Evolutionary conservation across 1,140 invertebrate species (phyloP).

Genomic region (Scaptomyza montana): DNA sequence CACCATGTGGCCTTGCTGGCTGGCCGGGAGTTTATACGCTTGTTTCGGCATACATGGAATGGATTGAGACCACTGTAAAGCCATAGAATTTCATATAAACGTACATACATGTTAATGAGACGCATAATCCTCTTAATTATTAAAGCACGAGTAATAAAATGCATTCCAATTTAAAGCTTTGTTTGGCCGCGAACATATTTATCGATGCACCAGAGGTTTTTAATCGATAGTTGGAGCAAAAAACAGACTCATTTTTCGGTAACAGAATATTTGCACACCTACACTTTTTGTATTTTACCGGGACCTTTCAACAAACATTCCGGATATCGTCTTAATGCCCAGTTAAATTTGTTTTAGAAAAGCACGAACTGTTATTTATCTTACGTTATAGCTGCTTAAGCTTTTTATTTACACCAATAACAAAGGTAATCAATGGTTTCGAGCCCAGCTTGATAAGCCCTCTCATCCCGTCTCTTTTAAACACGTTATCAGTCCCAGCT

Average conservation of each 20-base stretch:
- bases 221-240: neutral
- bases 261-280: neutral
- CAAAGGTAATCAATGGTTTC: no score
- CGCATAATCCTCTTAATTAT: slow-evolving; percentile 15
- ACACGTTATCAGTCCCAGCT: neutral
- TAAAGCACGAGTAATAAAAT: neutral
- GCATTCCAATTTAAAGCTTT: neutral
- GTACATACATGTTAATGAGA: neutral
- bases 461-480: neutral
- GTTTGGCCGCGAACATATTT: slow-evolving; percentile 2
- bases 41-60: slow-evolving; percentile 87
- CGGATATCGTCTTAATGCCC: no score
- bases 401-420: no score
- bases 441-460: no score
- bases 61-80: slow-evolving; percentile 86
- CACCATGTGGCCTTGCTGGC: slow-evolving; percentile 88
- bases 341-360: no score
- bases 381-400: no score
- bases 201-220: neutral
- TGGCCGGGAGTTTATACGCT: slow-evolving; percentile 92
- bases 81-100: slow-evolving; percentile 19
- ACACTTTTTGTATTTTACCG: neutral
- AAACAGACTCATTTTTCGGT: neutral
- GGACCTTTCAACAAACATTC: neutral
- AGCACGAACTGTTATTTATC: no score